These are phyloP conservation scores for Sycophila texana DNA, from an alignment of 2,888 invertebrate species.

Conservation along the genomic window DNA sequence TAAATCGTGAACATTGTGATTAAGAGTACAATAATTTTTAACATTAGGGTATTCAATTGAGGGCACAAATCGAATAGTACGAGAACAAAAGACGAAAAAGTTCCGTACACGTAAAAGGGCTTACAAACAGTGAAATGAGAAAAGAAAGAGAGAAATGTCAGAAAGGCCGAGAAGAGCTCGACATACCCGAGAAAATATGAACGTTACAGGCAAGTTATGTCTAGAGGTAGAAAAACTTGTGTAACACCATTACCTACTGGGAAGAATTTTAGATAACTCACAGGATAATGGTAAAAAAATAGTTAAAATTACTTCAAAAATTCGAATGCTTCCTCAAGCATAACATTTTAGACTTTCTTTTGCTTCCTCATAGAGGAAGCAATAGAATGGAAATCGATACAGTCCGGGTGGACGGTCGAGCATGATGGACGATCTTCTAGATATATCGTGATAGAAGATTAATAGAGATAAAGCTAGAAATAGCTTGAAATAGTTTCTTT, in stretches of 20 bases:
- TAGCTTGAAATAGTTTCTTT: neutral
- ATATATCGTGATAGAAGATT: constrained; percentile 23
- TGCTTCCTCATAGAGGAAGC: no score
- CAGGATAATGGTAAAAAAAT: neutral
- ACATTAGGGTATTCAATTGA: neutral
- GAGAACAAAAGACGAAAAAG: neutral
- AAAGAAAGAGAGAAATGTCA: neutral
- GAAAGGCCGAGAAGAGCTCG: neutral
- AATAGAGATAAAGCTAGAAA: neutral
- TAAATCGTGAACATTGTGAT: neutral
- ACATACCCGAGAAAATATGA: constrained; percentile 12
- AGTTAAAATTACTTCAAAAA: neutral
- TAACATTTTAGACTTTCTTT: no score
- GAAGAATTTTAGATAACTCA: constrained; percentile 7
- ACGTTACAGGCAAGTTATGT: constrained; percentile 16
- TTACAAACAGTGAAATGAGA: neutral
- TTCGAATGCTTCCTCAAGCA: no score
- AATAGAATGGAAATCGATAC: constrained; percentile 35
- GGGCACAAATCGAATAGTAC: neutral
- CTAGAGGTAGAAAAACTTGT: constrained; percentile 31
- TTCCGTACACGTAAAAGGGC: constrained; percentile 13
- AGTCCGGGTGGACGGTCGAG: neutral
- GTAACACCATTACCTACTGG: neutral
- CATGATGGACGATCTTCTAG: neutral
- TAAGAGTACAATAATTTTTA: neutral